Evolutionary conservation across 2,888 invertebrate genomes (phyloP), one percentile per base, ranked within the genome.

Genomic region (Cerastis leucographa): DNA sequence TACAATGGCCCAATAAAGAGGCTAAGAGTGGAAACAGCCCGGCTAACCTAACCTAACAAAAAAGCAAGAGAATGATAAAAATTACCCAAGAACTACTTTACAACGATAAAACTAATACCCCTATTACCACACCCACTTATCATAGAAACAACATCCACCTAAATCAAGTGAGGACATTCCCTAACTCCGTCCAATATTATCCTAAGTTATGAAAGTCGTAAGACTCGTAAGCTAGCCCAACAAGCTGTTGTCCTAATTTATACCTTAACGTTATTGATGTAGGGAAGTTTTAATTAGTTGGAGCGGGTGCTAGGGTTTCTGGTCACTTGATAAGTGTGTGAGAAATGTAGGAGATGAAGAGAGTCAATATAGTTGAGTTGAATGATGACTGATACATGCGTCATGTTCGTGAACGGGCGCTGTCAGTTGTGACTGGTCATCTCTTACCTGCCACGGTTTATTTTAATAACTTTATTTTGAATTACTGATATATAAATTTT

Each of bases 181-280:
- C 25, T 25, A 25, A 64, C 25, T 51, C 17, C 14, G 25, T 6
- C 49, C 40, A 44, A 66, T 64, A 67, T 59, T 61, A 67, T 70
- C 70, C 59, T 66, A 51, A 83, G 51, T 68, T 74, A 74, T 64
- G 44, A 70, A 68, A 70, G 84, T 54, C 67, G 42, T n/a, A 62
- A 42, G 64, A 14, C 46, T 51, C 35, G 40, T 49, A 46, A 44
- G 25, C 40, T 14, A 66, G 49, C 40, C 29, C 25, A 64, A 67
- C 78, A 84, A 69, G 74, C 67, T 74, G 82, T 66, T 71, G 29
- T 65, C 74, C 46, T 61, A 80, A 84, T 82, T 74, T 74, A 80
- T 71, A 74, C 59, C 51, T 62, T 80, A 71, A 65, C 42, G 65
- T 71, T 71, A 84, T 80, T 61, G 74, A 80, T 84, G 84, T 74